Base-by-base conservation (phyloP, 2,113 vertebrate species). In the Periophthalmus modestus region DNA sequence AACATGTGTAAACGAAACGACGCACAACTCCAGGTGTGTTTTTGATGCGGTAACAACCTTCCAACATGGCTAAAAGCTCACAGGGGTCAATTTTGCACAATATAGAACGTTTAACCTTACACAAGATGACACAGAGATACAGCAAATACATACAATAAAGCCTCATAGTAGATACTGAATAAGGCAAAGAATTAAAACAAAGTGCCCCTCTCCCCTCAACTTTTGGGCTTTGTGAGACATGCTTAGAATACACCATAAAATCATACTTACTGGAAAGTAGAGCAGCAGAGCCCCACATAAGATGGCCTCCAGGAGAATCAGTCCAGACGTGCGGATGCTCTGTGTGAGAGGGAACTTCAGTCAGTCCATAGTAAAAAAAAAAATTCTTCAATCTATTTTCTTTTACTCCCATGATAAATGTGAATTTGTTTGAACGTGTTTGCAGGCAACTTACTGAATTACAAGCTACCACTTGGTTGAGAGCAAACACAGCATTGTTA, bases 241-340 rank as follows among this genome's bases (percentile, higher is more conserved):
- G 23, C 11, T 3, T 18, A 34, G 15, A 33, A 62, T 14, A 34
- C 59, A 62, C 15, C 59, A 34, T 19, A 75, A 36, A 81, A 75
- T 58, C 54, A 0, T 72, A 43, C 96, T 97, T 93, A 98, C 96
- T 0, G 96, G 96, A 73, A 97, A 96, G 90, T 98, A 96, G 5
- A 98, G 95, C 78, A 97, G 95, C 71, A 97, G 89, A 23, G 95
- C 95, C 72, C 96, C 96, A 85, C 95, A 95, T 76, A 98, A 93
- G 89, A 98, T 96, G 68, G 95, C 92, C 91, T 98, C 96, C 92
- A 98, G 78, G 75, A 98, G 93, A 81, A 98, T 92, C 63, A 98
- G 93, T 33, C 96, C 96, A 7, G 96, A 97, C 69, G 96, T 95
- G 24, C 95, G 93, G 91, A 98, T 95, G 79, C 94, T 96, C 96